Percentiles rank a stretch among this genome's conserved stretches.
Conservation (phyloP, 2,888 invertebrate species). For the Nemoura dubitans region DNA sequence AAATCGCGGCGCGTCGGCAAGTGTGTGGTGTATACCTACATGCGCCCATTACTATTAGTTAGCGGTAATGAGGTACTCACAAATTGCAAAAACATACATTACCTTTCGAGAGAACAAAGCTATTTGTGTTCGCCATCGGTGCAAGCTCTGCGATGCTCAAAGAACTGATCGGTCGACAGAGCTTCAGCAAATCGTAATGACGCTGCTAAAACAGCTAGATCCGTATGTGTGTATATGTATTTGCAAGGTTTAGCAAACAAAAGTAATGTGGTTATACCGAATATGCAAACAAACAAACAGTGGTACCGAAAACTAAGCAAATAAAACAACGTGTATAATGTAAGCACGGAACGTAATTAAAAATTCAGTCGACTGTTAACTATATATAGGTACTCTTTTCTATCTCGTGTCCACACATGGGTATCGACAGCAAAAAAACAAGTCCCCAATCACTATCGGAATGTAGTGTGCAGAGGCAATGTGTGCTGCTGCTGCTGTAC, state of each 20-base stretch:
- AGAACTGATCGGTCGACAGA: neutral
- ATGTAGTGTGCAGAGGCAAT: neutral
- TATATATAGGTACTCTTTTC: neutral
- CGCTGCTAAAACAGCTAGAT: neutral
- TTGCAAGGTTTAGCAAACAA: conserved; percentile 36
- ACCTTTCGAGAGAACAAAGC: conserved; percentile 18
- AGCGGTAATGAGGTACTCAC: conserved; percentile 16
- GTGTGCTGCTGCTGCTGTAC: neutral
- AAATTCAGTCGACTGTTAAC: conserved; percentile 29
- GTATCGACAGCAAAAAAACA: conserved; percentile 7
- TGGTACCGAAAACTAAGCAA: conserved; percentile 39
- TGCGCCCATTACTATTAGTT: conserved; percentile 18
- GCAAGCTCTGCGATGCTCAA: neutral
- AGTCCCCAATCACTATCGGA: neutral
- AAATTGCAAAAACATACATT: neutral
- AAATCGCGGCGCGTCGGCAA: neutral
- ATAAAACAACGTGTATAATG: conserved; percentile 26
- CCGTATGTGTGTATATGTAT: neutral
- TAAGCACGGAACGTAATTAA: conserved; percentile 35
- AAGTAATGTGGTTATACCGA: conserved; percentile 34
- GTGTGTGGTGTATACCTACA: neutral
- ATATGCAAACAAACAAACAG: conserved; percentile 29
- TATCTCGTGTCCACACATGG: neutral
- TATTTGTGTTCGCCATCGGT: neutral
- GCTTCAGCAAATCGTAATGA: conserved; percentile 7